These are phyloP conservation scores for Neoarius graeffei DNA, from an alignment of 2,113 vertebrate genomes.

Conservation along the genomic window DNA sequence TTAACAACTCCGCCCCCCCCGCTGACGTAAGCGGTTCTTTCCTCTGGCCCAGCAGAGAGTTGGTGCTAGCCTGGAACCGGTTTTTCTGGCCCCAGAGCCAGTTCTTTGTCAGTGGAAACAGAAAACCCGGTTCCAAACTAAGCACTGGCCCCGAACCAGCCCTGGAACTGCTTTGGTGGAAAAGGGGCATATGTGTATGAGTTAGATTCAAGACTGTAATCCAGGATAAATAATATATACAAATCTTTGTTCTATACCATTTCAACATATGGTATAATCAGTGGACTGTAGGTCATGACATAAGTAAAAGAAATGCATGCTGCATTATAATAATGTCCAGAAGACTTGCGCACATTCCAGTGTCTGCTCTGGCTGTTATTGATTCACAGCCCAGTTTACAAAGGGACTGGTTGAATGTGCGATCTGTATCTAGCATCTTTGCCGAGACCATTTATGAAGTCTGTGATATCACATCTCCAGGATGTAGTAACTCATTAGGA, in stretches of 20 bases:
- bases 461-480: not conserved
- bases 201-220: not conserved
- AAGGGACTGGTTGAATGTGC: slow-evolving; percentile 28
- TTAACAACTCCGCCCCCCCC: no score
- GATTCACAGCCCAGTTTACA: slow-evolving; percentile 17
- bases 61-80: no score
- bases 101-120: no score
- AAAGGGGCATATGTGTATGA: no score
- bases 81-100: no score
- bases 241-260: not conserved
- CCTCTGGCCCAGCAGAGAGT: no score
- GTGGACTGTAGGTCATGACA: not conserved
- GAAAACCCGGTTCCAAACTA: no score
- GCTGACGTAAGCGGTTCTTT: no score
- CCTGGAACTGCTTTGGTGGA: no score
- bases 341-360: not conserved
- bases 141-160: no score
- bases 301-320: not conserved
- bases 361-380: slow-evolving; percentile 4
- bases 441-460: slow-evolving; percentile 11
- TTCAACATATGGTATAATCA: not conserved
- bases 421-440: slow-evolving; percentile 22
- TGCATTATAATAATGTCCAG: not conserved
- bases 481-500: not conserved
- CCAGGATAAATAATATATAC: not conserved